phyloP scores from a whole-genome alignment of 2,888 invertebrate genomes.

The Candidula unifasciata region DNA sequence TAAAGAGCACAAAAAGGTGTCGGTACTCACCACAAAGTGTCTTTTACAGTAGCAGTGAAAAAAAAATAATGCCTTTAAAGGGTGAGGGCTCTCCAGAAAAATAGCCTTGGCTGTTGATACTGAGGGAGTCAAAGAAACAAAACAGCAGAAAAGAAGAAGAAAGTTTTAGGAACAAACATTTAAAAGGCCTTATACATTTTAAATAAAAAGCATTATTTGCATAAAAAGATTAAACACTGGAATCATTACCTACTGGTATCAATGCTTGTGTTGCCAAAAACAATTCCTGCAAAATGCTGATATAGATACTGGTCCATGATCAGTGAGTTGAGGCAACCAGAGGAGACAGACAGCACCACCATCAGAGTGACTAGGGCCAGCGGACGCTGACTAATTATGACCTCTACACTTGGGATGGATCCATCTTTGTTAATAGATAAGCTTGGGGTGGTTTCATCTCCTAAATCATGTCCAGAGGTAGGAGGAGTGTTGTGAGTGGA shows the following conservation, averaged over 20 bases:
- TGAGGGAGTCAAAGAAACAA: too few relatives aligned
- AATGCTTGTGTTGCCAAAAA: conserved; percentile 39
- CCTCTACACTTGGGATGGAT: not conserved
- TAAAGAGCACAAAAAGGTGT: too few relatives aligned
- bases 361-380: conserved; percentile 28
- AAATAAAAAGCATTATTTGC: too few relatives aligned
- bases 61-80: too few relatives aligned
- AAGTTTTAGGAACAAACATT: too few relatives aligned
- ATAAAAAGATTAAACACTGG: too few relatives aligned
- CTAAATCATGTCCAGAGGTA: not conserved
- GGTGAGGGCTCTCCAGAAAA: too few relatives aligned
- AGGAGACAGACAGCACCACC: conserved; percentile 26
- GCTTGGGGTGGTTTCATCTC: not conserved
- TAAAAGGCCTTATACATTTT: too few relatives aligned
- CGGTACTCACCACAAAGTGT: too few relatives aligned
- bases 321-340: not conserved
- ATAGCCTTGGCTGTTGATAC: too few relatives aligned
- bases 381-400: not conserved
- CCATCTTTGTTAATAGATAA: not conserved
- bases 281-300: conserved; percentile 27
- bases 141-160: too few relatives aligned
- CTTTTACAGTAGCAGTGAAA: too few relatives aligned
- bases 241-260: conserved; percentile 35
- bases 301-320: conserved; percentile 49
- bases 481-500: not conserved